Evolutionary conservation across 2,888 invertebrate species (phyloP), one percentile per base, ranked within the genome.

Genomic region (Lissonota sp.): DNA sequence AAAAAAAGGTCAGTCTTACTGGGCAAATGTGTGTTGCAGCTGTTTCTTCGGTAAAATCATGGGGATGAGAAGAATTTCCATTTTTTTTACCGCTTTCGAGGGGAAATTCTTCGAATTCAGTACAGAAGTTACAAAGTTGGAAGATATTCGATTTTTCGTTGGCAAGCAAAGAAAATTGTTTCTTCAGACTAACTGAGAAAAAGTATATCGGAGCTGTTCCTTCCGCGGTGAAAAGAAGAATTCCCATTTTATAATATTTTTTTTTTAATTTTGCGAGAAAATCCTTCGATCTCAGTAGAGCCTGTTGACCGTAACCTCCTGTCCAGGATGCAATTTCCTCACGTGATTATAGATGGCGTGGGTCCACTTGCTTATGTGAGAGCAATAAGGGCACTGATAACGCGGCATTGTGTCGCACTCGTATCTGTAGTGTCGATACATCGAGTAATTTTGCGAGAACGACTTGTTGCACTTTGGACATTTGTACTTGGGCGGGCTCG

Each of bases 371-470:
- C 91, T 91, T 60, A 90, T 84, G 79, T 92, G 89, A 14, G 86
- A 87, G 64, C 93, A 93, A 71, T 91, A 89, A 0, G 91, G 91
- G 72, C 93, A 93, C 77, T 90, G 87, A 80, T 90, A 91, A 40
- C 91, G 87, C 4, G 91, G 92, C 69, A 89, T 79, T 0, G 89
- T 87, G 46, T 91, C 92, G 82, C 93, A 93, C 83, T 93, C 93
- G 87, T 91, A 91, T 85, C 89, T 91, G 76, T 89, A 90, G 87
- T 93, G 93, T 10, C 90, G 88, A 57, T 91, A 90, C 90, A 92
- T 90, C 51, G 90, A 90, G 82, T 91, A 90, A 81, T 88, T 90
- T 80, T 91, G 90, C 12, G 90, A 89, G 84, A 91, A 92, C 49
- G 84, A 86, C 75, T 89, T 90, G 63, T 86, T 84, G 84, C 92